Conservation (phyloP, 2,113 vertebrate genomes). For the Cnemophilus loriae region DNA sequence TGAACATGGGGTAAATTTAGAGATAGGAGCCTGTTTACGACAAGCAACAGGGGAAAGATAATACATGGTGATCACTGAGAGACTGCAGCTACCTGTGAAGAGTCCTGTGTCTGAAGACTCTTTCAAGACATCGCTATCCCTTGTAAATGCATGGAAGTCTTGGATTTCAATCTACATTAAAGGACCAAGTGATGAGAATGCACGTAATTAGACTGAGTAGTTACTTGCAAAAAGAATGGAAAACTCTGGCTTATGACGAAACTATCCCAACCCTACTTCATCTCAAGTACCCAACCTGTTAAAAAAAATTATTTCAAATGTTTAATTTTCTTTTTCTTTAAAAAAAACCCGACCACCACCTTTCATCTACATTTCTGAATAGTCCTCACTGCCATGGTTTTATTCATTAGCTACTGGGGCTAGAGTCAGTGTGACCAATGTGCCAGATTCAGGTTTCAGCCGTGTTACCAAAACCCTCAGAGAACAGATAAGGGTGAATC, state of each 20-base stretch:
- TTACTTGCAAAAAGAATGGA: neutral
- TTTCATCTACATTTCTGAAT: neutral
- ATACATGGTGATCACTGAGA: neutral
- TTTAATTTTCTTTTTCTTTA: neutral
- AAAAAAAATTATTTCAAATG: neutral
- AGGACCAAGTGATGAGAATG: neutral
- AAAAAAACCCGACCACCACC: rapidly evolving
- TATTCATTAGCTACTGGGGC: neutral
- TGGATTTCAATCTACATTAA: conserved; percentile 17
- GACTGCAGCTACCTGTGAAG: neutral
- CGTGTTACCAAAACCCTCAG: neutral
- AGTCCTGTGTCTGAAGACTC: neutral
- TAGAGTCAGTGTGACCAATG: neutral
- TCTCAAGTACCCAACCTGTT: neutral
- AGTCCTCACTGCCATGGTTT: neutral
- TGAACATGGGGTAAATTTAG: neutral
- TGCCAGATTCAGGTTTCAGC: neutral
- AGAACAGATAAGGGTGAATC: conserved; percentile 1
- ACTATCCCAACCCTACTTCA: neutral
- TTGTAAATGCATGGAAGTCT: neutral
- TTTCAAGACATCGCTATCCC: neutral
- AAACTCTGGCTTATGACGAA: neutral
- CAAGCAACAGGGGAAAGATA: neutral
- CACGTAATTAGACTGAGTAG: neutral
- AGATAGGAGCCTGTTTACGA: conserved; percentile 10